Evolutionary conservation across 2,888 invertebrate genomes (phyloP).

Genomic region (Oegoconia quadripuncta): DNA sequence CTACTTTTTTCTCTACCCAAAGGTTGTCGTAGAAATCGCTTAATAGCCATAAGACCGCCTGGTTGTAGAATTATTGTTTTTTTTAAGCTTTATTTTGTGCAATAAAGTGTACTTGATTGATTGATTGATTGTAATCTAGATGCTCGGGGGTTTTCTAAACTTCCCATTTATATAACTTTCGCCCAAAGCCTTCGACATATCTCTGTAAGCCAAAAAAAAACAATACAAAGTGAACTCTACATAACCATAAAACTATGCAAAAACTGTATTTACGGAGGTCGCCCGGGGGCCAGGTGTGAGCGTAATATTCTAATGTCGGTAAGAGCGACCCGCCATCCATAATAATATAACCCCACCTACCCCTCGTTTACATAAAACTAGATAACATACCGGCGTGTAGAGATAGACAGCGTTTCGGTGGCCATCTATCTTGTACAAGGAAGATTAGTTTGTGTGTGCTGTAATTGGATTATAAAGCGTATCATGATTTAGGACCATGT

Average conservation of each 20-base stretch:
- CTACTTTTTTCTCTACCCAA: no score
- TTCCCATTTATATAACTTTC: no score
- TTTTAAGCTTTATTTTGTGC: no score
- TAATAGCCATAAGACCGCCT: no score
- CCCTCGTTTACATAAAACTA: conserved; percentile 39
- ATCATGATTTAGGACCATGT: no score
- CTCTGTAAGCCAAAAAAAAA: conserved; percentile 27
- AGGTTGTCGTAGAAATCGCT: no score
- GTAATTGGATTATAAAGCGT: no score
- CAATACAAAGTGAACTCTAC: conserved; percentile 38
- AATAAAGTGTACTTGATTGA: no score
- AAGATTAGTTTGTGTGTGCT: background rate
- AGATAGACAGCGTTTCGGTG: conserved; percentile 13
- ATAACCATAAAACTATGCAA: conserved; percentile 49
- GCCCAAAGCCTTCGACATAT: no score
- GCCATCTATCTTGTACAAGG: conserved; percentile 8
- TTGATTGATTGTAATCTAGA: no score
- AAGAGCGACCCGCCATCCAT: conserved; percentile 65
- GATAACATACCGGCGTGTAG: conserved; percentile 26
- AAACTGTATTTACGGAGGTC: conserved; percentile 60
- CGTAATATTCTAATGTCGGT: conserved; percentile 71
- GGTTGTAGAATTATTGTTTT: no score
- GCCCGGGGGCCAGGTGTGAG: conserved; percentile 57
- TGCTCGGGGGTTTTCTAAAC: no score
- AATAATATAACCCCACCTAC: conserved; percentile 56